A percentile compares a stretch with the other conserved stretches of the same genome.
phyloP scores from a whole-genome alignment of 2,888 invertebrate species.

The Adineta ricciae region DNA sequence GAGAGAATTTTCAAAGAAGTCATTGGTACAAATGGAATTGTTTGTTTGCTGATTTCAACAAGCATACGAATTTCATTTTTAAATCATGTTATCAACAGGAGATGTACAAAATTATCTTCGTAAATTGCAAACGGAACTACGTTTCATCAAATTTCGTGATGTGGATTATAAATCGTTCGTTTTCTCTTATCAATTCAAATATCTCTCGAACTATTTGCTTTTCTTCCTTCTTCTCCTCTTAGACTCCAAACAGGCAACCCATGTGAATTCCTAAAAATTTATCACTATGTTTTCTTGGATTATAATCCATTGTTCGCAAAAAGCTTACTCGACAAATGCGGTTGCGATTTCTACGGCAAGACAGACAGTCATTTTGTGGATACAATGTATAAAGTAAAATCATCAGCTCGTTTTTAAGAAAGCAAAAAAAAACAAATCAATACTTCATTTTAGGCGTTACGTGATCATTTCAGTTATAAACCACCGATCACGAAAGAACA shows the following conservation, averaged over 20 bases:
- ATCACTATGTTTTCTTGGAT: slow-evolving; percentile 31
- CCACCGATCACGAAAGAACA: slow-evolving; percentile 32
- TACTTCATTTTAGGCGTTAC: neutral
- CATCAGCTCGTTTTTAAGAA: no score
- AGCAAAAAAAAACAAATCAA: no score
- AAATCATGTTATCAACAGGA: neutral
- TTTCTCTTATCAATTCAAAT: neutral
- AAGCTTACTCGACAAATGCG: slow-evolving; percentile 24
- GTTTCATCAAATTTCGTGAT: slow-evolving; percentile 21
- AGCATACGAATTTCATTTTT: neutral
- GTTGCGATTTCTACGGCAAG: slow-evolving; percentile 29
- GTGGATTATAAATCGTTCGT: slow-evolving; percentile 20
- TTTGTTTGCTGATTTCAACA: neutral
- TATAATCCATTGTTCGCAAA: slow-evolving; percentile 24
- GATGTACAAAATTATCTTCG: slow-evolving; percentile 10
- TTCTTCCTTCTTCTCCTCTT: neutral
- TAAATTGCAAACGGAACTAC: slow-evolving; percentile 18
- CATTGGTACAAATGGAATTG: slow-evolving; percentile 4
- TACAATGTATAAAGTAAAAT: slow-evolving; percentile 27
- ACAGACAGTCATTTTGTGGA: slow-evolving; percentile 31
- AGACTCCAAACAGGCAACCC: slow-evolving; percentile 20
- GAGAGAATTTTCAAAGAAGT: neutral
- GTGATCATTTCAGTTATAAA: slow-evolving; percentile 31
- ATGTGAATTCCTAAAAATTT: slow-evolving; percentile 27
- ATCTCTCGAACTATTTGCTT: no score